Base-by-base conservation (phyloP, 2,113 vertebrate species). In the Excalfactoria chinensis region DNA sequence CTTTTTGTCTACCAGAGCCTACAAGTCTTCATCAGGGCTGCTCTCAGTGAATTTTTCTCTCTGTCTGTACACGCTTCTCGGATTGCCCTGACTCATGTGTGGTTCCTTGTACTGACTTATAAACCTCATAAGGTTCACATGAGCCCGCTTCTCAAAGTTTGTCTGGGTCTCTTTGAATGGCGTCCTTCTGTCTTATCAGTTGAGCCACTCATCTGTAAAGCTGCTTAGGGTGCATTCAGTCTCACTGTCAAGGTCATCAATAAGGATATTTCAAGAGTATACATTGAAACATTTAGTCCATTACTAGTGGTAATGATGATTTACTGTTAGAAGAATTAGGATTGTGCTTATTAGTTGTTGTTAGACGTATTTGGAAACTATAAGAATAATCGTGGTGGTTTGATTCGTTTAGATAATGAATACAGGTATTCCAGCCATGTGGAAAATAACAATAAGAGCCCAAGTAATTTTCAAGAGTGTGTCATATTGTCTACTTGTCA, bases 291-390 rank as follows among this genome's bases (percentile, higher is more conserved):
- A 56, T 56, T 11, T 56, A 56, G 30, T 20, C 17, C 55, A 11
- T 56, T 56, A 32, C 30, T 20, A n/a, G 55, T 56, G 55, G 30
- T 32, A n/a, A 56, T 32, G 30, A n/a, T 56, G 55, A 49, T 71
- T 49, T 59, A 13, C 17, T n/a, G 4, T 74, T 51, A 56, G 40
- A 17, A 51, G 48, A 20, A 23, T 71, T 68, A 51, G 77, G 43
- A n/a, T 86, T 0, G 0, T 60, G 26, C 2, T 0, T 48, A 53
- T 63, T 40, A 53, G 15, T 37, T 67, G 53, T 28, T 78, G 34
- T 43, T 41, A 40, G 43, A 13, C 6, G 2, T 41, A 41, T 46
- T 48, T 82, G 73, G 48, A 71, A 43, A 78, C 32, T 67, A 2
- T 74, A 48, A 40, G 69, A 55, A 40, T 69, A 32, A 32, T 80